Percentiles rank a stretch among this genome's conserved stretches.
Conservation (phyloP, 2,888 invertebrate genomes). For the Andrena praecox region DNA sequence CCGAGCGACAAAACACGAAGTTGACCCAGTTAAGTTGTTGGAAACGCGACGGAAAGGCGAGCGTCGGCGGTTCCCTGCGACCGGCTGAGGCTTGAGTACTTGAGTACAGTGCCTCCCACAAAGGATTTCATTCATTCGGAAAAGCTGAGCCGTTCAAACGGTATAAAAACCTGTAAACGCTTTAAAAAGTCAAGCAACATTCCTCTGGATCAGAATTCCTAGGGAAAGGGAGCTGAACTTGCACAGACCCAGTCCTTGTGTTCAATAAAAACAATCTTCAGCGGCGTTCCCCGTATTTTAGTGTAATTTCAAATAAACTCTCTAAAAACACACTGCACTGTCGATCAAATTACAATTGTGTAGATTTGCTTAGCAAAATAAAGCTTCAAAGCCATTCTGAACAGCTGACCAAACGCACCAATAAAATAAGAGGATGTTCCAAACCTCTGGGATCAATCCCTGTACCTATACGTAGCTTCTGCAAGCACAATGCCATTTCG, state of each 20-base stretch:
- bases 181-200: not conserved
- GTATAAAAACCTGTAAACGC: conserved; percentile 9
- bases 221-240: not conserved
- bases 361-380: too few species aligned
- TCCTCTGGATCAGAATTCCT: not conserved
- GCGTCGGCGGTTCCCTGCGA: conserved; percentile 18
- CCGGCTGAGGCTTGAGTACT: conserved; percentile 15
- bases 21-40: conserved; percentile 44
- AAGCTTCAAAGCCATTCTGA: too few species aligned
- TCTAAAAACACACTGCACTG: not conserved
- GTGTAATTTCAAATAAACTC: not conserved
- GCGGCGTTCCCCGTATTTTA: not conserved
- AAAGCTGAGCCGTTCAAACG: not conserved
- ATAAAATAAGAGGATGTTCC: conserved; percentile 1
- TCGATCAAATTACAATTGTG: not conserved
- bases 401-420: not conserved
- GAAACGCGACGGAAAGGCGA: conserved; percentile 27
- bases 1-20: conserved; percentile 26
- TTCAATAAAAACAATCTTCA: not conserved
- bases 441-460: conserved; percentile 2
- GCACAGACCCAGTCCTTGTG: not conserved
- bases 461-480: conserved; percentile 8
- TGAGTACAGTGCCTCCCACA: not conserved
- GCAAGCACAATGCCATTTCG: conserved; percentile 25
- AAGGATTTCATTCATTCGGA: conserved; percentile 24